Conservation (phyloP, 1,140 invertebrate species). For the Pseudomyrmex sp. region DNA sequence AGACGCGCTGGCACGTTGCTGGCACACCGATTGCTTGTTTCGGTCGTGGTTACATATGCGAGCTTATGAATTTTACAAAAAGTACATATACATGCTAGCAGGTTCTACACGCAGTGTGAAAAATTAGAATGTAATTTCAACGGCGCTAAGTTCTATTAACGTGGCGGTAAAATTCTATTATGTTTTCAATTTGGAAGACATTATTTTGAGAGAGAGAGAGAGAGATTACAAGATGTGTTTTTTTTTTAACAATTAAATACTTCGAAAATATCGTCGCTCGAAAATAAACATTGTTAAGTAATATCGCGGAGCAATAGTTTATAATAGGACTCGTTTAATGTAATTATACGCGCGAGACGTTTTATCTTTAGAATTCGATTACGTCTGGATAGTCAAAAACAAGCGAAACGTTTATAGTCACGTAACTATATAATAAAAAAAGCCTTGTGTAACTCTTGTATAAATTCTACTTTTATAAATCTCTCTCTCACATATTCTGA, state of each 20-base stretch:
- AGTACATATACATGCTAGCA: background rate
- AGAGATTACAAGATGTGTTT: background rate
- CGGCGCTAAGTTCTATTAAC: conserved; percentile 14
- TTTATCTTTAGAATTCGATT: background rate
- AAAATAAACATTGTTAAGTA: background rate
- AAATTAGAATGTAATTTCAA: conserved; percentile 9
- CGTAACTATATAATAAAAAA: no score
- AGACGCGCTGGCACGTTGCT: conserved; percentile 41
- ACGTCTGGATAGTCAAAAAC: background rate
- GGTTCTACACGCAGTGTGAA: background rate
- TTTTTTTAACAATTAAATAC: conserved; percentile 3
- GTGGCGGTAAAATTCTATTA: background rate
- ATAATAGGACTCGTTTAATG: no score
- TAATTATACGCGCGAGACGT: background rate
- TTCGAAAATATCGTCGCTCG: background rate
- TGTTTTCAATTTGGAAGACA: conserved; percentile 25
- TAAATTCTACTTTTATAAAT: background rate
- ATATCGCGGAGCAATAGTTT: background rate
- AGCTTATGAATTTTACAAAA: conserved; percentile 32
- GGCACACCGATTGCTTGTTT: conserved; percentile 40
- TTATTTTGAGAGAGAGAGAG: background rate
- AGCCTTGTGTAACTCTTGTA: no score
- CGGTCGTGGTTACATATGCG: background rate
- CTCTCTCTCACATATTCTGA: background rate
- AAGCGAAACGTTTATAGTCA: background rate